Percentiles rank a stretch among this genome's conserved stretches.
Evolutionary conservation across 2,113 vertebrate genomes (phyloP).

Genomic region (Dissostichus mawsoni): DNA sequence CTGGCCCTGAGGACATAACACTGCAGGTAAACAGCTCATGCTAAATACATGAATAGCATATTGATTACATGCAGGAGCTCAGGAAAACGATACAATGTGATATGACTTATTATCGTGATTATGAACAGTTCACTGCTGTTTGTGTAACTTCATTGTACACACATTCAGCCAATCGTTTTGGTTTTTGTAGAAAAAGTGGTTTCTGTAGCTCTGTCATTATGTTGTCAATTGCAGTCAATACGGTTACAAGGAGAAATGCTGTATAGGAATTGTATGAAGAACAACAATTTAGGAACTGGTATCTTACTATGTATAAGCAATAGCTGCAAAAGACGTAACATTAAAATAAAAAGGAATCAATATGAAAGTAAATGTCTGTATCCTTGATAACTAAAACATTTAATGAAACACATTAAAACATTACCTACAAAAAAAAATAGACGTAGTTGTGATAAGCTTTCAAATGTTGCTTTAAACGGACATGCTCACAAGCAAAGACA

Average conservation of each 20-base stretch:
- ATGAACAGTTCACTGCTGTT: not conserved
- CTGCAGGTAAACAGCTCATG: not conserved
- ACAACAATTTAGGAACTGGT: too few species aligned
- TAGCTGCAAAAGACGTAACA: not conserved
- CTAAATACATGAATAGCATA: not conserved
- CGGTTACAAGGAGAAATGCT: not conserved
- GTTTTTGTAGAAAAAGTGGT: not conserved
- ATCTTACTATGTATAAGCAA: not conserved
- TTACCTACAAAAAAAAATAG: conserved; percentile 6
- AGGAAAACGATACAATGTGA: not conserved
- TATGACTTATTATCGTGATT: too few species aligned
- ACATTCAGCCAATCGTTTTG: not conserved
- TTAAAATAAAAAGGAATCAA: not conserved
- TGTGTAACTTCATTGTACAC: not conserved
- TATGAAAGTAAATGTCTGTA: not conserved
- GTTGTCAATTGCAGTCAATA: not conserved
- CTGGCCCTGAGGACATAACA: not conserved
- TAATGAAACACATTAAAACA: not conserved
- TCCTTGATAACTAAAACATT: not conserved
- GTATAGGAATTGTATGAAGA: not conserved
- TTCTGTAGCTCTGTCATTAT: not conserved
- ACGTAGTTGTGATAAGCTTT: not conserved
- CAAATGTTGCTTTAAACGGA: conserved; percentile 3
- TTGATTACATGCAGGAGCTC: not conserved
- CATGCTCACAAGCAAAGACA: conserved; percentile 26